Base-by-base conservation (phyloP, 2,113 vertebrate species). In the Physeter macrocephalus region DNA sequence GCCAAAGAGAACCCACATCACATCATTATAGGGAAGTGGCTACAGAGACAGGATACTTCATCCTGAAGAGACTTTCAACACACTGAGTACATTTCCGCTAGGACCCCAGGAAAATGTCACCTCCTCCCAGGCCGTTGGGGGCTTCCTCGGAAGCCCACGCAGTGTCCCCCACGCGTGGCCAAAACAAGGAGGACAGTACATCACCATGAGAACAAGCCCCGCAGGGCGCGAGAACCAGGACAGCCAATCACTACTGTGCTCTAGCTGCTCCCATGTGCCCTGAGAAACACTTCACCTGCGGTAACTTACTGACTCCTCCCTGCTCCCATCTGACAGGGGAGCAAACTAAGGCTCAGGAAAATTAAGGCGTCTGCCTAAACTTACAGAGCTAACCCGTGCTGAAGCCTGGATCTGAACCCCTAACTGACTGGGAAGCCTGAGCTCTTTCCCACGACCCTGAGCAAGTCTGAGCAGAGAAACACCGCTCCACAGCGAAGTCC, bases 11-110 rank as follows among this genome's bases (percentile, higher is more conserved):
- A 72, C 67, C 96, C 94, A 95, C 36, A n/a, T 90, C 88, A 0
- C 15, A 31, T 90, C 64, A 81, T 75, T 77, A 85, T 9, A 18
- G 93, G 75, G 94, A 97, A 96, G 88, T 88, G 90, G 90, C 81
- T 90, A 59, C 39, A 41, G 59, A 49, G 15, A 95, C 80, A 72
- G 11, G 36, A 39, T 20, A 9, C 64, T 64, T 69, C 69, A 52
- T 12, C n/a, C 59, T 31, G 31, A 74, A 69, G 49, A 92, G 78
- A 74, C 66, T 57, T 81, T 52, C 17, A 61, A 71, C 25, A 85
- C 7, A 3, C 21, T 1, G 10, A 83, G 27, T 34, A 29, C 5
- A 6, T 49, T 81, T 62, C 67, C 10, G 7, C 86, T 14, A n/a
- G 39, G 62, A 59, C 94, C 86, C 61, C 57, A 61, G 23, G 59